Evolutionary conservation across 2,797 vertebrate genomes (phyloP).

Genomic region (Lepus oiostolus): DNA sequence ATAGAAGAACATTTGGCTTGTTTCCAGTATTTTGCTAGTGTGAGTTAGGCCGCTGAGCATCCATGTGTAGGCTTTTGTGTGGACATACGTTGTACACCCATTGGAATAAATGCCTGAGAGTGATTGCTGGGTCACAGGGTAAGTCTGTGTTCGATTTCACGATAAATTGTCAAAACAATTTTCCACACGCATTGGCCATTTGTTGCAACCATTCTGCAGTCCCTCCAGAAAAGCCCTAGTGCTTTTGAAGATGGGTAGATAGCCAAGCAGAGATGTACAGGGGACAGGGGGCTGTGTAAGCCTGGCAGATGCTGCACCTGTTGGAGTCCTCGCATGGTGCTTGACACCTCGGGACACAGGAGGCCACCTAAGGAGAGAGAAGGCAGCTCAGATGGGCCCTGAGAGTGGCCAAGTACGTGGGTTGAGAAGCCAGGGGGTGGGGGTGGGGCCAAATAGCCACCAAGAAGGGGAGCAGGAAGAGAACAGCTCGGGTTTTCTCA

Average conservation of each 20-base stretch:
- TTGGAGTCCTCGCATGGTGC: neutral
- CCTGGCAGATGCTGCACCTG: fast-evolving
- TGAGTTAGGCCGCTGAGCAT: neutral
- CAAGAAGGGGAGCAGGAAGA: neutral
- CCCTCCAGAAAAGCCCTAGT: too few relatives aligned
- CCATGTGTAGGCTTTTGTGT: neutral
- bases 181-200: neutral
- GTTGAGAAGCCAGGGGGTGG: neutral
- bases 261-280: neutral
- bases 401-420: neutral
- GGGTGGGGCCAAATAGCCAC: neutral
- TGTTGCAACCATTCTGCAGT: too few relatives aligned
- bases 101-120: neutral
- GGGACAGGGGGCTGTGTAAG: neutral
- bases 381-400: neutral
- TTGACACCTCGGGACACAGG: neutral
- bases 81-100: neutral
- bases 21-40: neutral
- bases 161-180: neutral
- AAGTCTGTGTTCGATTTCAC: neutral
- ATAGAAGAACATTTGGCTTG: neutral
- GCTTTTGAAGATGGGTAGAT: neutral
- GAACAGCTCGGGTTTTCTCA: too few relatives aligned
- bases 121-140: neutral
- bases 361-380: neutral